Base-by-base conservation (phyloP, 2,113 vertebrate genomes). In the Acrocephalus kingi region DNA sequence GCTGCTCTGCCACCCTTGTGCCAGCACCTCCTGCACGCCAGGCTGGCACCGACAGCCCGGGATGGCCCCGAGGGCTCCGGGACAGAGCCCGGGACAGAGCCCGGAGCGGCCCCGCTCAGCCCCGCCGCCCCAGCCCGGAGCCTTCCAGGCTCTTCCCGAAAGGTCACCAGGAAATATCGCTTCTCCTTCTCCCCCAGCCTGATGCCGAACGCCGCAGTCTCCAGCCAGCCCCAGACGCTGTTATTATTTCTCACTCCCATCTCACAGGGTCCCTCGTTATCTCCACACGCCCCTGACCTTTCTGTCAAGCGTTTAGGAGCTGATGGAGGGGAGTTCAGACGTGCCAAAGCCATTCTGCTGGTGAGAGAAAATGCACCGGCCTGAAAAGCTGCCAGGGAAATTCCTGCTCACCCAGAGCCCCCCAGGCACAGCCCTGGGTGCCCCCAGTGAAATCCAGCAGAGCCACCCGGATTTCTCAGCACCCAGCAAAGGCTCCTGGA, bases 141-240 rank as follows among this genome's bases (percentile, higher is more conserved):
- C n/a, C 72, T 74, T 46, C 27, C 76, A 54, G 45, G 80, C 79
- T 66, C 33, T n/a, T 71, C 86, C 72, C 20, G 11, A 96, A 96
- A 97, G 95, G 90, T 94, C 95, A 90, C 13, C 74, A 93, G 83
- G 94, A 97, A 96, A 90, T 81, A 86, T 88, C 89, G 48, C 63
- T 86, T 22, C 76, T 81, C 9, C 83, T 86, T 96, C 87, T 63
- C 77, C 89, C 87, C 63, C 2, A 55, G 89, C 55, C 93, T 55
- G 77, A 39, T 78, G 93, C 11, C 51, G 84, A 93, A n/a, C 52
- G 1, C 1, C 84, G 45, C 19, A 68, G 77, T 81, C 94, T 84
- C 86, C 89, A 93, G 93, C 61, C 89, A 48, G 91, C 80, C 73
- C 76, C 81, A 41, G 90, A 39, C 1, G 41, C 73, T 92, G 86